Evolutionary conservation across 2,888 invertebrate genomes (phyloP).

Genomic region (Taenaris catops): DNA sequence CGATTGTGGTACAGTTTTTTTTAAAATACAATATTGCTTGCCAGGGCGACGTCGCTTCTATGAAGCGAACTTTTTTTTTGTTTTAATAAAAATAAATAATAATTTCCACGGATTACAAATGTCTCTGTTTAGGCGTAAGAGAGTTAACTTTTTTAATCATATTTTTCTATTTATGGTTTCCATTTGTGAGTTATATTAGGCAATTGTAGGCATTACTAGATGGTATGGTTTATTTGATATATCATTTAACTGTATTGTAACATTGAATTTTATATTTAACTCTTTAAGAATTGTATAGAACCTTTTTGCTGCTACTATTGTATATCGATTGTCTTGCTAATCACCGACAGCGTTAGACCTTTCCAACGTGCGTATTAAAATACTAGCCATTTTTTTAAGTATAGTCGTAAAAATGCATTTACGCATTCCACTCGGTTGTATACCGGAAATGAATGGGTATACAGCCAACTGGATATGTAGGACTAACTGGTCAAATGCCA

Average conservation of each 20-base stretch:
- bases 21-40: slow-evolving; percentile 38
- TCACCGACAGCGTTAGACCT: slow-evolving; percentile 18
- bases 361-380: too few relatives aligned
- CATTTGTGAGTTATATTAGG: slow-evolving; percentile 48
- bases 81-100: too few relatives aligned
- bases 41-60: slow-evolving; percentile 62
- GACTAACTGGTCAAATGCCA: too few relatives aligned
- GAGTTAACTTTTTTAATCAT: slow-evolving; percentile 34
- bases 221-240: slow-evolving; percentile 43
- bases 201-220: slow-evolving; percentile 55
- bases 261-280: slow-evolving; percentile 39
- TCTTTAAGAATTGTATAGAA: slow-evolving; percentile 46
- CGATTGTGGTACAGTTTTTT: slow-evolving; percentile 51
- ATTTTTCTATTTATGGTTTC: slow-evolving; percentile 42
- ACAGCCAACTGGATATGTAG: too few relatives aligned
- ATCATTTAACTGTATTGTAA: slow-evolving; percentile 37
- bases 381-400: too few relatives aligned
- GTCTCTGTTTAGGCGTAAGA: slow-evolving; percentile 33
- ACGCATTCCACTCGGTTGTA: too few relatives aligned
- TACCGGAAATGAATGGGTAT: too few relatives aligned
- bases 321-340: slow-evolving; percentile 26
- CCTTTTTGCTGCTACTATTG: slow-evolving; percentile 29
- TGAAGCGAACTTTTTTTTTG: slow-evolving; percentile 49
- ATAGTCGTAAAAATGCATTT: too few relatives aligned
- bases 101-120: slow-evolving; percentile 28